A percentile compares a stretch with the other conserved stretches of the same genome.
Evolutionary conservation across 2,888 invertebrate genomes (phyloP).

Genomic region (Mesoligia furuncula): DNA sequence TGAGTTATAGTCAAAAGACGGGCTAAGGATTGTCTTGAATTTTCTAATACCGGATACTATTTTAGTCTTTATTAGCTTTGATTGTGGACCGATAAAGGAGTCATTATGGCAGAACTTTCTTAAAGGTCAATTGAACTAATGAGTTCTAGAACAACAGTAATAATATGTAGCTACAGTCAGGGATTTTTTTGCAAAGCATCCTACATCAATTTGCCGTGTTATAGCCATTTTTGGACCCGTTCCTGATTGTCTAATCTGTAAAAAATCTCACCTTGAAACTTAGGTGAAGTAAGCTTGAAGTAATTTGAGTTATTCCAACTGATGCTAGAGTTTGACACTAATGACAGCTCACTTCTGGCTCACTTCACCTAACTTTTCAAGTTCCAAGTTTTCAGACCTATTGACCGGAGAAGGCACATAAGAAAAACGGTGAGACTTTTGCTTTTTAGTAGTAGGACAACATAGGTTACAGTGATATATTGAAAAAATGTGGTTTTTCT

Average conservation of each 20-base stretch:
- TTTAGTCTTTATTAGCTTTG: constrained; percentile 59
- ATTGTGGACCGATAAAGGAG: constrained; percentile 53
- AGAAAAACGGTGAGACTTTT: not conserved
- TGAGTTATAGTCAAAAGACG: constrained; percentile 83
- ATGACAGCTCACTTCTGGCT: not conserved
- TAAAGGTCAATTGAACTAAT: constrained; percentile 41
- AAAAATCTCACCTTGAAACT: not conserved
- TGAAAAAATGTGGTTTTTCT: too few species aligned
- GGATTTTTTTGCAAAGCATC: too few species aligned
- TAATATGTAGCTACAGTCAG: not conserved
- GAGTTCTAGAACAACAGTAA: not conserved
- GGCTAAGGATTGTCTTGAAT: constrained; percentile 68
- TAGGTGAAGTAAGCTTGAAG: too few species aligned
- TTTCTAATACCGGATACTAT: constrained; percentile 58
- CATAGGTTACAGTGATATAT: too few species aligned
- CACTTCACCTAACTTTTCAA: not conserved
- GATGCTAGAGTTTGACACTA: not conserved
- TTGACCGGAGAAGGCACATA: not conserved
- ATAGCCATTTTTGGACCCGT: not conserved
- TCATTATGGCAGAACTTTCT: constrained; percentile 24
- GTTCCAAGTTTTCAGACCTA: not conserved
- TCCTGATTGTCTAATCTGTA: not conserved
- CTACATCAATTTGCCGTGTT: too few species aligned
- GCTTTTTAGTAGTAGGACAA: not conserved
- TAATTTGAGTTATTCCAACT: too few species aligned